Evolutionary conservation across 2,113 vertebrate genomes (phyloP).

Genomic region (Oostethus manadensis): DNA sequence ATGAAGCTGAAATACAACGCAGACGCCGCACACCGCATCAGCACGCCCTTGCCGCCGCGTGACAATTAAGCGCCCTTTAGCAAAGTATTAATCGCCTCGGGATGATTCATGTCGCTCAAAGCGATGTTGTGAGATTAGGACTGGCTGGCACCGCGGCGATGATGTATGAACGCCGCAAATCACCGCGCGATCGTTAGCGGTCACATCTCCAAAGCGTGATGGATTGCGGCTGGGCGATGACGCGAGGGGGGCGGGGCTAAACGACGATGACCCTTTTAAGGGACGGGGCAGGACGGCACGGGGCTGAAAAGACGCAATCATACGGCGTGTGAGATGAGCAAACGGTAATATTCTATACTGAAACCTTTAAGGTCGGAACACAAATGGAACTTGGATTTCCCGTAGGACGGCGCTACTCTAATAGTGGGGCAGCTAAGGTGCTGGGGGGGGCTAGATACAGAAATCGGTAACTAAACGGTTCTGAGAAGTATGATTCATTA

Average conservation of each 20-base stretch:
- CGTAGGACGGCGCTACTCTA: too few species aligned
- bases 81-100: conserved; percentile 52
- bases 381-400: too few species aligned
- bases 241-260: background rate
- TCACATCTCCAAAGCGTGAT: conserved; percentile 7
- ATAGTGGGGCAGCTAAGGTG: too few species aligned
- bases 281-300: too few species aligned
- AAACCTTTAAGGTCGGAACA: too few species aligned
- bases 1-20: conserved; percentile 27
- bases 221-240: conserved; percentile 2
- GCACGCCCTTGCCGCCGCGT: conserved; percentile 34
- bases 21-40: background rate
- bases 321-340: too few species aligned
- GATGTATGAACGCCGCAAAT: conserved; percentile 49
- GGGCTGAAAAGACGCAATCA: too few species aligned
- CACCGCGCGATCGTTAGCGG: conserved; percentile 46
- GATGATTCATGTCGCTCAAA: conserved; percentile 50
- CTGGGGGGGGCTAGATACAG: too few species aligned
- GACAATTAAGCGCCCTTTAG: conserved; percentile 57
- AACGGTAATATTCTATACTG: too few species aligned
- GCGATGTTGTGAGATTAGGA: conserved; percentile 27
- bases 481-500: too few species aligned
- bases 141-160: conserved; percentile 39
- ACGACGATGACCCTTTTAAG: background rate
- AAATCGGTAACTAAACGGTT: too few species aligned